Evolutionary conservation across 2,113 vertebrate genomes (phyloP).

Genomic region (Gambusia affinis): DNA sequence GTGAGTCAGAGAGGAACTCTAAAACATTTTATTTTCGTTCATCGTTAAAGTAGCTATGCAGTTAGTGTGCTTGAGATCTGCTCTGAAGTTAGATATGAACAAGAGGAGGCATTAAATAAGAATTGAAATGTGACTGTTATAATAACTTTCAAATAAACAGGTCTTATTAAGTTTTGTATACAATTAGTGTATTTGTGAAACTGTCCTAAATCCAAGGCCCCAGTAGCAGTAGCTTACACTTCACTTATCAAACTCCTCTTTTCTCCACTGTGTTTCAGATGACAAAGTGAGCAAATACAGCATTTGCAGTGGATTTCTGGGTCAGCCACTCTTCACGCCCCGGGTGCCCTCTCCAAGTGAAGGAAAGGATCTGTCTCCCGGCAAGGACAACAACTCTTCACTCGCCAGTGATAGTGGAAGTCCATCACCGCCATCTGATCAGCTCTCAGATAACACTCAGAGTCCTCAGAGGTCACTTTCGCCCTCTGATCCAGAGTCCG

Average conservation of each 20-base stretch:
- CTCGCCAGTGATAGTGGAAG: slow-evolving; percentile 53
- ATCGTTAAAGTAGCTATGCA: neutral
- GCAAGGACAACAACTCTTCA: slow-evolving; percentile 37
- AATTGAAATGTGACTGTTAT: neutral
- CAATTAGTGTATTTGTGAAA: no score
- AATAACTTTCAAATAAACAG: no score
- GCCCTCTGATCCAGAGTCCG: slow-evolving; percentile 86
- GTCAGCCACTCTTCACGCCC: slow-evolving; percentile 60
- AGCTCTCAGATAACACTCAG: slow-evolving; percentile 76
- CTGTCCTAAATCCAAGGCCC: neutral
- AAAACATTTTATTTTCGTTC: neutral
- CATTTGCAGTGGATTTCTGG: slow-evolving; percentile 76
- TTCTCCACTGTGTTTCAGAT: slow-evolving; percentile 66
- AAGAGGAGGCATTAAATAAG: neutral
- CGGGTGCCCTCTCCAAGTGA: slow-evolving; percentile 58
- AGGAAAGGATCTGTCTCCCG: slow-evolving; percentile 43
- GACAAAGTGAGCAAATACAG: slow-evolving; percentile 76
- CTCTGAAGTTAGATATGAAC: neutral
- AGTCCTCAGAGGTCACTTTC: slow-evolving; percentile 82
- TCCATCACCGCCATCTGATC: slow-evolving; percentile 68
- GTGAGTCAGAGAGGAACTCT: neutral
- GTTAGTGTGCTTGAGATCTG: neutral
- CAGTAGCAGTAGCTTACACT: neutral
- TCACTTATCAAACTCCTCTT: neutral
- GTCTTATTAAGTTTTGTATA: neutral